A percentile compares a stretch with the other conserved stretches of the same genome.
phyloP scores from a whole-genome alignment of 2,113 vertebrate genomes.

The Acanthisitta chloris region DNA sequence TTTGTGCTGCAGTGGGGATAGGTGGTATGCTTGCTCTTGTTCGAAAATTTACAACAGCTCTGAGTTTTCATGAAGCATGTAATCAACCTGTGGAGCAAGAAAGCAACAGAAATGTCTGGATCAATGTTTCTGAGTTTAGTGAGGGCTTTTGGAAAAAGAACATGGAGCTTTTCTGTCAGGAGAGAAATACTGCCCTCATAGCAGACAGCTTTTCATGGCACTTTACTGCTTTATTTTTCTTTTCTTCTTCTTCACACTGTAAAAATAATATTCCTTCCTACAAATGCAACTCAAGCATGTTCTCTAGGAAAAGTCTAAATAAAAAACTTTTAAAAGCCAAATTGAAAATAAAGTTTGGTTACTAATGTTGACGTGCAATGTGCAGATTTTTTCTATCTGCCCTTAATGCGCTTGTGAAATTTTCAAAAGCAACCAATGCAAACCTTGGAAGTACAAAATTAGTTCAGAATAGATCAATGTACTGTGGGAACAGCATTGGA shows the following conservation, averaged over 20 bases:
- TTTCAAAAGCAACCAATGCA: background rate
- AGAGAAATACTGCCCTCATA: slow-evolving; percentile 47
- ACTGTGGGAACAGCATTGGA: background rate
- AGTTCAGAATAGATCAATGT: background rate
- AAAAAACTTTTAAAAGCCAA: background rate
- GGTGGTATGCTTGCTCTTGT: background rate
- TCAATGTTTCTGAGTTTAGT: slow-evolving; percentile 60
- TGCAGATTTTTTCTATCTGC: background rate
- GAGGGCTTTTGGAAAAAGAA: slow-evolving; percentile 40
- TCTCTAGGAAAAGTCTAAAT: background rate
- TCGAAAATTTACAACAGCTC: slow-evolving; percentile 34
- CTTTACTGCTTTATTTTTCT: slow-evolving; percentile 45
- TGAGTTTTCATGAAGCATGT: slow-evolving; percentile 42
- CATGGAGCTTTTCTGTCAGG: slow-evolving; percentile 27
- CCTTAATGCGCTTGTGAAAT: background rate
- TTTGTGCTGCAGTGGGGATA: background rate
- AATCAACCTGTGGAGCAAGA: slow-evolving; percentile 50
- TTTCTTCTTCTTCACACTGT: background rate
- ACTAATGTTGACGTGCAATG: background rate
- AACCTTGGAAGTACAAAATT: background rate
- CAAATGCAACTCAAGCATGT: background rate
- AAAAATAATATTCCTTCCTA: background rate
- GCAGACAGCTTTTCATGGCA: slow-evolving; percentile 27
- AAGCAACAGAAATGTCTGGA: slow-evolving; percentile 59
- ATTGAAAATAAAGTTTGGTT: background rate